Percentiles rank a stretch among this genome's conserved stretches.
Conservation (phyloP, 2,888 invertebrate species). For the Stenichneumon culpator region DNA sequence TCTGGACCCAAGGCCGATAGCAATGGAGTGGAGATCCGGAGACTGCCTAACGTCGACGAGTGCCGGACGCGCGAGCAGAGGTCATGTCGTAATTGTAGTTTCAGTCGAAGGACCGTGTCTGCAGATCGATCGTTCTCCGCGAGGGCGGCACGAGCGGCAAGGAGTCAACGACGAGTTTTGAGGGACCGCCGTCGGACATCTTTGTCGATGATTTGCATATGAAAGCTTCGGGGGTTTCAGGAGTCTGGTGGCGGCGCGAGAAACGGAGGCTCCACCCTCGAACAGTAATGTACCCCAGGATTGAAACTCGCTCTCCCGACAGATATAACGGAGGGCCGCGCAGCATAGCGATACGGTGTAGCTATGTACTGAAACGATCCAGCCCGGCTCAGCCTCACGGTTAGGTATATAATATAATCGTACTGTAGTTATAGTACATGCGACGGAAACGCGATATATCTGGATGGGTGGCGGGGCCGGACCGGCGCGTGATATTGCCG, state of each 20-base stretch:
- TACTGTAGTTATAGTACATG: slow-evolving; percentile 29
- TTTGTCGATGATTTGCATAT: slow-evolving; percentile 74
- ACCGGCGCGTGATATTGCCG: slow-evolving; percentile 83
- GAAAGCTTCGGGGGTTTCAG: slow-evolving; percentile 70
- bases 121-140: neutral
- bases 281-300: slow-evolving; percentile 33
- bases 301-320: slow-evolving; percentile 32
- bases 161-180: slow-evolving; percentile 65
- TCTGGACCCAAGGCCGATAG: neutral
- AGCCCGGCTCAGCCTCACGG: slow-evolving; percentile 7
- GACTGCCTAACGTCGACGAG: neutral
- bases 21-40: neutral
- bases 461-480: slow-evolving; percentile 17
- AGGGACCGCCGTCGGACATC: slow-evolving; percentile 55
- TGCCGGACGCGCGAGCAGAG: neutral
- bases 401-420: slow-evolving; percentile 23
- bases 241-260: slow-evolving; percentile 34
- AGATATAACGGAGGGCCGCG: slow-evolving; percentile 40
- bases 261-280: slow-evolving; percentile 43
- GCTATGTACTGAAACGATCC: slow-evolving; percentile 50
- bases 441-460: slow-evolving; percentile 48
- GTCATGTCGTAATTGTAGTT: neutral
- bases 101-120: neutral
- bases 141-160: slow-evolving; percentile 30
- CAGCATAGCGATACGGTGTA: slow-evolving; percentile 32